Conservation (phyloP, 2,888 invertebrate species). For the Himalopsyche japonica region DNA sequence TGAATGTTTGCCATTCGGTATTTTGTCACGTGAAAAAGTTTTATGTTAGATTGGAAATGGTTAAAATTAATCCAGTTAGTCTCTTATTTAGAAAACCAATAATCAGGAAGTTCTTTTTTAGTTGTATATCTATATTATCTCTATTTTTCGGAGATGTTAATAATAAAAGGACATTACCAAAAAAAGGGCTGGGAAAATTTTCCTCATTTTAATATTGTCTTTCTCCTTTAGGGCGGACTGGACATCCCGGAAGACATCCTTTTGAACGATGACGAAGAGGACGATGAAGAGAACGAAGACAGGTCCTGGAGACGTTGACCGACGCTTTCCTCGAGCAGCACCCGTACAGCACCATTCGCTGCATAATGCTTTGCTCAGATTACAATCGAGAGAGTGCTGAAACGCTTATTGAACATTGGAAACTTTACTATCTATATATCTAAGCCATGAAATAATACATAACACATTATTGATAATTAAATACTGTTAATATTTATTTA, state of each 20-base stretch:
- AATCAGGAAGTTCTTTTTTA: too few species aligned
- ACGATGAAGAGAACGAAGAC: slow-evolving; percentile 83
- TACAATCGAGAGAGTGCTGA: not conserved
- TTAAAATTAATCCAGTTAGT: too few species aligned
- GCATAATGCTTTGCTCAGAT: not conserved
- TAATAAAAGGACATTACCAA: too few species aligned
- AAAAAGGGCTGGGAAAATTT: not conserved
- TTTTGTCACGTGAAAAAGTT: too few species aligned
- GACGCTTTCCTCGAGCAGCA: not conserved
- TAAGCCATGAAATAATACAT: not conserved
- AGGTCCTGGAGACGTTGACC: slow-evolving; percentile 89
- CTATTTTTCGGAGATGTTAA: too few species aligned
- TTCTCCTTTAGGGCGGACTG: slow-evolving; percentile 16
- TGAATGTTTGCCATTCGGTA: too few species aligned
- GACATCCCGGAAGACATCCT: slow-evolving; percentile 32
- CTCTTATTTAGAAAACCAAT: too few species aligned
- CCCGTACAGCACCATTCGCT: not conserved
- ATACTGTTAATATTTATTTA: not conserved
- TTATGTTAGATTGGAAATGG: too few species aligned
- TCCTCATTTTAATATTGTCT: not conserved
- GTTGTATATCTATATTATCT: too few species aligned
- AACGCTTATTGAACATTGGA: not conserved
- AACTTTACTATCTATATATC: not conserved
- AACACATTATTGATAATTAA: not conserved
- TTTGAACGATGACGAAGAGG: slow-evolving; percentile 82